phyloP scores from a whole-genome alignment of 2,888 invertebrate genomes.

The Rhodophaea formosa region DNA sequence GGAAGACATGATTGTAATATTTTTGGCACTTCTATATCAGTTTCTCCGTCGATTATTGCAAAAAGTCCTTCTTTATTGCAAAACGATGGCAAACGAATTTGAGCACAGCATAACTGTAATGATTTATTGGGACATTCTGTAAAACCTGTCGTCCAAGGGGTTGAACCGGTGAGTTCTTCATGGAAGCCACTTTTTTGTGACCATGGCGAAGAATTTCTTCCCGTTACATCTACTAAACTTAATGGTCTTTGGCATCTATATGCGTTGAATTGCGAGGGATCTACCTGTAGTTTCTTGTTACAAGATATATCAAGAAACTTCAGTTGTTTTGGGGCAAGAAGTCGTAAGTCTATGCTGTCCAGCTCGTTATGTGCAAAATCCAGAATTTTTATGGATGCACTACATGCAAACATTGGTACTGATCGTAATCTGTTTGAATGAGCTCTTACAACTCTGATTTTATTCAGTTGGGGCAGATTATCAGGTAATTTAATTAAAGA shows the following conservation, averaged over 20 bases:
- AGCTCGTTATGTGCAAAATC: constrained; percentile 93
- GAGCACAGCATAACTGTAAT: constrained; percentile 87
- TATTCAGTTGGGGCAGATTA: constrained; percentile 85
- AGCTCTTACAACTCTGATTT: constrained; percentile 87
- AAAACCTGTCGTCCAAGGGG: constrained; percentile 91
- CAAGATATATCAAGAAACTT: constrained; percentile 93
- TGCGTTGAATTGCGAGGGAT: constrained; percentile 89
- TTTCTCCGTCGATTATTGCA: constrained; percentile 90
- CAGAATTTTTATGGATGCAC: constrained; percentile 87
- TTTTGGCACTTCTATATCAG: constrained; percentile 85
- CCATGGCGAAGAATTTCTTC: constrained; percentile 87
- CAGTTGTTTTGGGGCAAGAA: constrained; percentile 89
- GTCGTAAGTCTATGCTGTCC: constrained; percentile 88
- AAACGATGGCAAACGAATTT: constrained; percentile 88
- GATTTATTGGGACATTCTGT: constrained; percentile 90
- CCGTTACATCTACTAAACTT: constrained; percentile 92
- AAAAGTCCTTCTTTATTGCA: constrained; percentile 91
- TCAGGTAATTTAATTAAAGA: constrained; percentile 88
- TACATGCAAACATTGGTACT: constrained; percentile 88
- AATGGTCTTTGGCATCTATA: constrained; percentile 90
- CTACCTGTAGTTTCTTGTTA: constrained; percentile 90
- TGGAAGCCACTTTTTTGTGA: constrained; percentile 74
- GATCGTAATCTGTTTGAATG: constrained; percentile 90
- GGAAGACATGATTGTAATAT: constrained; percentile 88
- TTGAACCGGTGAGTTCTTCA: constrained; percentile 77